phyloP scores from a whole-genome alignment of 2,113 vertebrate genomes.

The Pongo pygmaeus region DNA sequence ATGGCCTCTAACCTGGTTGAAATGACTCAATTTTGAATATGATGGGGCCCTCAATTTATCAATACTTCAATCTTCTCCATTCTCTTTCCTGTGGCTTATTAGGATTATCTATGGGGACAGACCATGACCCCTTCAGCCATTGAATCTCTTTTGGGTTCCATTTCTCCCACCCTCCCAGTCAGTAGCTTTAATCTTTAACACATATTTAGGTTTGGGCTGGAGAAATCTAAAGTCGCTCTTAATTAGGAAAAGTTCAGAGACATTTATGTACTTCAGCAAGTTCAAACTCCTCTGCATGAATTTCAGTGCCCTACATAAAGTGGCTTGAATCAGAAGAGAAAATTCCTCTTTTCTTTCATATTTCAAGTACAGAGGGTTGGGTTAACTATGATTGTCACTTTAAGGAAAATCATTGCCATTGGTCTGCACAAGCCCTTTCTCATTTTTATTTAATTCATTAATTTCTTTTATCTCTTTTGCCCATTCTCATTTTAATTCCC shows the following conservation, averaged over 20 bases:
- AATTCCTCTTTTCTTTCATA: background rate
- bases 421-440: background rate
- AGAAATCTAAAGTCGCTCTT: background rate
- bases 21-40: background rate
- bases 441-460: background rate
- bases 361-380: background rate
- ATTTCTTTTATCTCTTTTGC: background rate
- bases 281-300: background rate
- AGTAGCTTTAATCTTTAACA: background rate
- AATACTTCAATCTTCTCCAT: background rate
- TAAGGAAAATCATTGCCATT: background rate
- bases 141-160: background rate
- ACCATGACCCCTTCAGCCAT: background rate
- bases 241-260: conserved; percentile 4
- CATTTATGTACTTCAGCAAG: background rate
- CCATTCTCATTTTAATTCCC: background rate
- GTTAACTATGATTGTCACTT: background rate
- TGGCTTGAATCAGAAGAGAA: background rate
- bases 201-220: background rate
- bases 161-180: background rate
- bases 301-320: background rate
- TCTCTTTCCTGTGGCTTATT: background rate
- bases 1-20: background rate
- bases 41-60: background rate
- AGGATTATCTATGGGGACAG: background rate